Evolutionary conservation across 2,888 invertebrate genomes (phyloP).

Genomic region (Periphyllus acericola): DNA sequence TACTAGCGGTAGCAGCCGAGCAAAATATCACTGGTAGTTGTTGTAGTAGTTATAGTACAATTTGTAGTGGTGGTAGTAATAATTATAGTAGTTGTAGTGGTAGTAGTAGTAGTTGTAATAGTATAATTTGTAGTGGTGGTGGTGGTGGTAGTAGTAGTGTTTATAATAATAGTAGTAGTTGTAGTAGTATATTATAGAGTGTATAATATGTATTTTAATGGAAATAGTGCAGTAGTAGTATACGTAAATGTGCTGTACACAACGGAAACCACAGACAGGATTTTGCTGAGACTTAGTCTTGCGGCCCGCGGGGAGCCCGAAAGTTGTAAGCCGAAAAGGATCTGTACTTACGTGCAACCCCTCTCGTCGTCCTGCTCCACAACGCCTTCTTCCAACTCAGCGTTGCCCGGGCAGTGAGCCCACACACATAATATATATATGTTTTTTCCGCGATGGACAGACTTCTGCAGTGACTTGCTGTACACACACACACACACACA

Average conservation of each 20-base stretch:
- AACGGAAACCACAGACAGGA: conserved; percentile 35
- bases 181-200: no score
- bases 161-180: no score
- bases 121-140: background rate
- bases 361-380: background rate
- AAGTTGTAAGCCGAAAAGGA: conserved; percentile 47
- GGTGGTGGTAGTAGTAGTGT: background rate
- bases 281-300: conserved; percentile 22
- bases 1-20: no score
- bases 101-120: background rate
- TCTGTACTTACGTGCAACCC: background rate
- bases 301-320: conserved; percentile 28
- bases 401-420: background rate
- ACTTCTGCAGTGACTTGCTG: background rate
- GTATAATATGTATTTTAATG: background rate
- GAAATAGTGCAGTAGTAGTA: background rate
- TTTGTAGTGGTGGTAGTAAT: no score
- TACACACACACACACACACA: background rate
- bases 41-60: background rate
- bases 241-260: background rate
- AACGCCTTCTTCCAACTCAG: background rate
- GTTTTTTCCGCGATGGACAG: background rate
- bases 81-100: no score
- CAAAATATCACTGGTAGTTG: background rate
- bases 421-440: no score